Evolutionary conservation across 2,113 vertebrate genomes (phyloP), one percentile per base, ranked within the genome.

Genomic region (Gambusia affinis): DNA sequence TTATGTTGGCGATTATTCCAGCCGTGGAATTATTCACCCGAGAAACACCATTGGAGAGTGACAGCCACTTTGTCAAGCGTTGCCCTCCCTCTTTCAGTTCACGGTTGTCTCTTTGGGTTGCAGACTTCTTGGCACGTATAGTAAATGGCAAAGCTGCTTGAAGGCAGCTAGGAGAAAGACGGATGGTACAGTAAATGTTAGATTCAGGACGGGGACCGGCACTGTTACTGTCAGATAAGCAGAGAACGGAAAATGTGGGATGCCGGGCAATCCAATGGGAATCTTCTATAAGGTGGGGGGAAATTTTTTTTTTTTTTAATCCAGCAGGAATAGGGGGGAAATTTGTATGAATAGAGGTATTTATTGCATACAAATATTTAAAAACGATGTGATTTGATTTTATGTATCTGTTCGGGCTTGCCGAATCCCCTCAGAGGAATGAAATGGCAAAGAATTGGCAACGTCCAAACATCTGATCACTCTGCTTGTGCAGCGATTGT

Each of bases 161-260:
- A 80, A 83, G 85, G 80, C 83, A 73, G 82, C 24, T 75, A 73
- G 60, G 78, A 80, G 78, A 64, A 76, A 78, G 86, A 66, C 22
- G 77, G 85, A 75, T 30, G 80, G 82, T 87, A 89, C 83, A 88
- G 87, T 91, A 89, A 88, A 90, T 89, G 85, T 86, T 86, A 92
- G 85, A 85, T 85, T 82, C 70, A 51, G 84, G 84, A 82, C 57
- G 84, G 86, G 84, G 51, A 85, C 85, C 81, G 75, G 22, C 78
- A 12, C 91, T 93, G 92, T 47, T 83, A 70, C 87, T 88, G 89
- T 90, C 90, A 88, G 88, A 92, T 92, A 92, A 92, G 91, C 72
- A 2, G n/a, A 47, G 79, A 70, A 79, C 76, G 80, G 70, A 74
- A 79, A 86, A 72, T 29, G 44, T 82, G 82, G 85, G 79, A 63